Percentiles rank a stretch among this genome's conserved stretches.
Conservation (phyloP, 2,797 vertebrate species). For the Falco berigora region DNA sequence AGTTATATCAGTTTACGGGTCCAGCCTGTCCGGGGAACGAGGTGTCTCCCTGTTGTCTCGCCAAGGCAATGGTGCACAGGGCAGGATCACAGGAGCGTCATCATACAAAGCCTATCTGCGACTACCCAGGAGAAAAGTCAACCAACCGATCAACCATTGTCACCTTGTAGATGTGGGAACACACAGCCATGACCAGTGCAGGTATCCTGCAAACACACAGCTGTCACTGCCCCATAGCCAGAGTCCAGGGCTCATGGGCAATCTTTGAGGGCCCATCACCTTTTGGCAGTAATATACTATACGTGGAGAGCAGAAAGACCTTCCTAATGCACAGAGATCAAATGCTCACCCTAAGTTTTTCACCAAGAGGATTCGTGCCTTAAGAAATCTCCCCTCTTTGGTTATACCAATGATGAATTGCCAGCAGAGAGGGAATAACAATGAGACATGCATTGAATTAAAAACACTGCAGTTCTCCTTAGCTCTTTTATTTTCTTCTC, state of each 20-base stretch:
- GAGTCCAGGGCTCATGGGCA: too few species aligned
- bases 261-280: not conserved
- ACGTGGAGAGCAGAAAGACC: not conserved
- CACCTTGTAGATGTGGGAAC: not conserved
- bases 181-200: fast-evolving
- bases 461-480: not conserved
- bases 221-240: not conserved
- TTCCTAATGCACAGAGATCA: not conserved
- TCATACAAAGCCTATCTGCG: not conserved
- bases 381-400: not conserved
- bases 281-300: not conserved
- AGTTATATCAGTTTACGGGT: not conserved
- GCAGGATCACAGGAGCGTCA: not conserved
- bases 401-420: not conserved
- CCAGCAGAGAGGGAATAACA: not conserved
- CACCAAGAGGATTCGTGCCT: not conserved
- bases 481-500: not conserved
- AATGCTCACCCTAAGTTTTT: not conserved
- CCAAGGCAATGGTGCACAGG: too few species aligned
- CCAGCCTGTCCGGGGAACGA: not conserved
- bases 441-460: fast-evolving
- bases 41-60: not conserved
- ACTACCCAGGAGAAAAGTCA: not conserved
- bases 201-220: not conserved
- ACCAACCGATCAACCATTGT: not conserved